Conservation (phyloP, 2,888 invertebrate species). For the Stictocephala bisonia region DNA sequence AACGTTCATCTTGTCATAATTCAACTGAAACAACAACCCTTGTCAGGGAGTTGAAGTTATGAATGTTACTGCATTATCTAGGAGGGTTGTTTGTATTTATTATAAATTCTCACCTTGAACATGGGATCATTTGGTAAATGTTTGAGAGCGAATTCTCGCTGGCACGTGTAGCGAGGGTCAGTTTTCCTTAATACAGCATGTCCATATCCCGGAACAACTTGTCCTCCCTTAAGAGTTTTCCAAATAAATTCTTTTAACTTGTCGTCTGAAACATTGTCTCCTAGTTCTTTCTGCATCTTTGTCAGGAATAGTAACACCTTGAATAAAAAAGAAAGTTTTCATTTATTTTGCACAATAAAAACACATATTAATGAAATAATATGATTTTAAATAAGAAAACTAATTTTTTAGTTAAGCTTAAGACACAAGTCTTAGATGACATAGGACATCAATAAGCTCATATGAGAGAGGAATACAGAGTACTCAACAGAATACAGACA, state of each 20-base stretch:
- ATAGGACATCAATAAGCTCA: too few species aligned
- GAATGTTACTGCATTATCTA: too few species aligned
- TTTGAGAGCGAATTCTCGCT: constrained; percentile 93
- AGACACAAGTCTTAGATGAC: too few species aligned
- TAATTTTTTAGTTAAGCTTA: too few species aligned
- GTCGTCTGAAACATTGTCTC: constrained; percentile 87
- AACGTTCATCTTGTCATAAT: too few species aligned
- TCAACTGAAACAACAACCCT: too few species aligned
- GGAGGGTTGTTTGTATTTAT: too few species aligned
- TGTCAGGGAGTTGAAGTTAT: too few species aligned
- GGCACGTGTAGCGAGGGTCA: constrained; percentile 92
- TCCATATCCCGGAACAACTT: constrained; percentile 97
- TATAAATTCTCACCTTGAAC: too few species aligned
- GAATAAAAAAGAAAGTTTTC: constrained; percentile 58
- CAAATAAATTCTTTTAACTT: constrained; percentile 96
- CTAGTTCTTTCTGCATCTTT: constrained; percentile 87
- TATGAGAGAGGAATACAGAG: too few species aligned
- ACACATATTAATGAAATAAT: constrained; percentile 37
- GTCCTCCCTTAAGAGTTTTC: constrained; percentile 95
- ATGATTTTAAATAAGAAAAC: background rate
- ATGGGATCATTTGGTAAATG: constrained; percentile 92
- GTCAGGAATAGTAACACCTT: constrained; percentile 93
- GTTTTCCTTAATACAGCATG: constrained; percentile 97
- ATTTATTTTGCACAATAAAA: too few species aligned
- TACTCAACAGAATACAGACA: too few species aligned